Percentiles rank a stretch among this genome's conserved stretches.
Evolutionary conservation across 2,888 invertebrate genomes (phyloP).

Genomic region (Dynastes hyllus): DNA sequence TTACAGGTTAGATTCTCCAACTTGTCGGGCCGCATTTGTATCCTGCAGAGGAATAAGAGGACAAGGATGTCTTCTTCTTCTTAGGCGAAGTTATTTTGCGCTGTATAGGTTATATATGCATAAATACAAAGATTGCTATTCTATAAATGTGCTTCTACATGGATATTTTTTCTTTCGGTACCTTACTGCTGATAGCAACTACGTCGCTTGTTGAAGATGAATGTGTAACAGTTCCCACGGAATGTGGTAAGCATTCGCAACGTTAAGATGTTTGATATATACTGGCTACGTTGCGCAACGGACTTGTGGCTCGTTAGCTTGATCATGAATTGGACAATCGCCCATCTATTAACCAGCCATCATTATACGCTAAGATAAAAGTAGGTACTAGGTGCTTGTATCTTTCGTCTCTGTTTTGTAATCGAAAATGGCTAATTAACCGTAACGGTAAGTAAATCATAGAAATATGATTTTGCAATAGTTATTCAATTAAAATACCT

Average conservation of each 20-base stretch:
- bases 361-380: background rate
- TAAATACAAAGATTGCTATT: background rate
- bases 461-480: too few relatives aligned
- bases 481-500: too few relatives aligned
- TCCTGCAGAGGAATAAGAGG: conserved; percentile 42
- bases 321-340: conserved; percentile 35
- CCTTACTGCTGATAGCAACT: background rate
- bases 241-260: conserved; percentile 44
- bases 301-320: conserved; percentile 15
- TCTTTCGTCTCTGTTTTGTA: conserved; percentile 4
- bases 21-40: conserved; percentile 10
- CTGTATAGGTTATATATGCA: background rate
- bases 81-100: background rate
- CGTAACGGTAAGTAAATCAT: too few relatives aligned
- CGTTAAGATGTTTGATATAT: conserved; percentile 19
- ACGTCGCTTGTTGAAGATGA: conserved; percentile 13
- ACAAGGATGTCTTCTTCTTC: conserved; percentile 37
- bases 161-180: background rate
- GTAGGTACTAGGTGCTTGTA: background rate
- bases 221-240: conserved; percentile 52
- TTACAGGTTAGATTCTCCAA: conserved; percentile 32
- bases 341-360: conserved; percentile 16
- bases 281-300: conserved; percentile 17
- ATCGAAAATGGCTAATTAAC: background rate
- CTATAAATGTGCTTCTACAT: background rate